These are phyloP conservation scores for Bovichtus variegatus DNA, from an alignment of 2,797 vertebrate genomes.

Conservation along the genomic window DNA sequence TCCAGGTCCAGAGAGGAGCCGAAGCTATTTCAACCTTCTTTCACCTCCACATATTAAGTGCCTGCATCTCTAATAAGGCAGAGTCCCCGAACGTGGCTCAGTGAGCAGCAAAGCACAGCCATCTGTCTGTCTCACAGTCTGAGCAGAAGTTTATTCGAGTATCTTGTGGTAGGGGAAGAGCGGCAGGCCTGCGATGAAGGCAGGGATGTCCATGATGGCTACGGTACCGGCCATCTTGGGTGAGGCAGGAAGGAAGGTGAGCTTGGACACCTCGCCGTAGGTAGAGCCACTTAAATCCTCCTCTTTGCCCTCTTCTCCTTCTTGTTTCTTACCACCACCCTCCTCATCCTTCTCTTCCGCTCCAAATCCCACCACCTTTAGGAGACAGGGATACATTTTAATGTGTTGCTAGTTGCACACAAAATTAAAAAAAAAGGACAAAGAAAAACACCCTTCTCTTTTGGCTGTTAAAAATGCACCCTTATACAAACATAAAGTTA, in stretches of 20 bases:
- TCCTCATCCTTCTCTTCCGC: constrained; percentile 86
- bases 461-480: neutral
- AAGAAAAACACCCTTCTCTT: too few relatives aligned
- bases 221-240: constrained; percentile 81
- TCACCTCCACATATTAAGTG: constrained; percentile 46
- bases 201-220: constrained; percentile 90
- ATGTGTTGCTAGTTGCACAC: neutral
- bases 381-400: constrained; percentile 31
- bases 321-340: constrained; percentile 17
- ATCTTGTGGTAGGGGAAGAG: constrained; percentile 97
- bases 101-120: constrained; percentile 21
- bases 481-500: neutral
- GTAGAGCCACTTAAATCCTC: constrained; percentile 75
- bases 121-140: constrained; percentile 30
- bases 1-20: constrained; percentile 39
- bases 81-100: constrained; percentile 37
- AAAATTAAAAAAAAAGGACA: neutral
- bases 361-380: constrained; percentile 94
- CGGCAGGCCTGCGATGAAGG: constrained; percentile 89
- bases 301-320: constrained; percentile 22
- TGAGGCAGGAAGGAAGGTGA: constrained; percentile 89
- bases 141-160: constrained; percentile 82
- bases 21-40: constrained; percentile 29
- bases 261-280: constrained; percentile 90
- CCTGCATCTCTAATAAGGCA: constrained; percentile 43